phyloP scores from a whole-genome alignment of 2,888 invertebrate species.

The Cordilura impudica region DNA sequence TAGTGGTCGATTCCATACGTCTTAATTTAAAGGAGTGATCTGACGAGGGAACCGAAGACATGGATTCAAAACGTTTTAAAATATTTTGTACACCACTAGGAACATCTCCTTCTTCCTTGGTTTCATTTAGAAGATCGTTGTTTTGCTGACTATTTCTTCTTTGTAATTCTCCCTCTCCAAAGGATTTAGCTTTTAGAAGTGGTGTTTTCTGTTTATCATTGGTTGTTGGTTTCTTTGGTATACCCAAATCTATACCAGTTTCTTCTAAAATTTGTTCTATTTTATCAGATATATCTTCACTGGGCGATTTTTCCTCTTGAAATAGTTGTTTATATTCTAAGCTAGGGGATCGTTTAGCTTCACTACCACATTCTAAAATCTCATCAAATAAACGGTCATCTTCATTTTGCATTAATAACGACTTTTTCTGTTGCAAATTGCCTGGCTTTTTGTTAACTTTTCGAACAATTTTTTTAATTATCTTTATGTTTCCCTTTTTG shows the following conservation, averaged over 20 bases:
- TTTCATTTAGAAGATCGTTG: background rate
- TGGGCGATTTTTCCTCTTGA: slow-evolving; percentile 76
- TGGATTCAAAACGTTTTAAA: slow-evolving; percentile 74
- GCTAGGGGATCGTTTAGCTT: slow-evolving; percentile 73
- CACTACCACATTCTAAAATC: slow-evolving; percentile 68
- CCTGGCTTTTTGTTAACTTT: slow-evolving; percentile 71
- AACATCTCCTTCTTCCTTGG: slow-evolving; percentile 64
- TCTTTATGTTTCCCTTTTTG: slow-evolving; percentile 72
- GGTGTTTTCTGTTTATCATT: slow-evolving; percentile 69
- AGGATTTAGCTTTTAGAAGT: slow-evolving; percentile 71
- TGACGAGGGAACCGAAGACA: slow-evolving; percentile 72
- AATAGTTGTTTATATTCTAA: slow-evolving; percentile 76
- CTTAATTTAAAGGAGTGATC: slow-evolving; percentile 69
- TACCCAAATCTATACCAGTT: slow-evolving; percentile 72
- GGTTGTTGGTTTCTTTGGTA: slow-evolving; percentile 52
- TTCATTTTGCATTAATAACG: slow-evolving; percentile 67
- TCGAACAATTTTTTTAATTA: slow-evolving; percentile 73
- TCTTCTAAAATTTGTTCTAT: slow-evolving; percentile 75
- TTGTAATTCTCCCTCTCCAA: slow-evolving; percentile 72
- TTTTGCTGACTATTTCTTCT: slow-evolving; percentile 13
- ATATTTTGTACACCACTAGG: slow-evolving; percentile 72
- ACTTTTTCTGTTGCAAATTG: slow-evolving; percentile 28
- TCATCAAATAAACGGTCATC: slow-evolving; percentile 75
- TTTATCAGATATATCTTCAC: slow-evolving; percentile 76
- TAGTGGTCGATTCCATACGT: slow-evolving; percentile 73